Conservation (phyloP, 2,888 invertebrate species). For the Patella ulyssiponensis region DNA sequence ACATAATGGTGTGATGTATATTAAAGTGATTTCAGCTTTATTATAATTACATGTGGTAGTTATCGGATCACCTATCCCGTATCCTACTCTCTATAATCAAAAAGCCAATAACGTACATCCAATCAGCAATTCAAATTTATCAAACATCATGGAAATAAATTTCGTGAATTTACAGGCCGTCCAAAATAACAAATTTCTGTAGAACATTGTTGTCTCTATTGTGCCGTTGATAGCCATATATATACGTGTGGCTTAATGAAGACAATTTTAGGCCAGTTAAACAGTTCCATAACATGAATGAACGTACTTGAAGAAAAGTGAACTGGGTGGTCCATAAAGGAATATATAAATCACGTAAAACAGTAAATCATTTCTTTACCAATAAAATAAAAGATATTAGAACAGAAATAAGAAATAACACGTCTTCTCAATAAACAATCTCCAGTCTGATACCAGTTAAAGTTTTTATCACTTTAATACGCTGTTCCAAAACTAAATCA, state of each 20-base stretch:
- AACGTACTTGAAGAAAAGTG: not conserved
- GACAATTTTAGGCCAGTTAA: not conserved
- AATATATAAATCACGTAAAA: not conserved
- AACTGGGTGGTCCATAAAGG: not conserved
- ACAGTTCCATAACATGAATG: not conserved
- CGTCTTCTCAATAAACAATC: not conserved
- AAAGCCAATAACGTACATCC: not conserved
- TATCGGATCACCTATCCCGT: no score
- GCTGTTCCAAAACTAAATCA: not conserved
- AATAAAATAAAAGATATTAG: not conserved
- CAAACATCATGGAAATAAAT: not conserved
- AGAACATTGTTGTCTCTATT: no score
- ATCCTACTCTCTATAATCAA: no score
- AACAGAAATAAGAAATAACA: not conserved
- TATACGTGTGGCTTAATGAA: no score
- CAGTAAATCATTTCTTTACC: not conserved
- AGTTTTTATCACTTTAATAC: not conserved
- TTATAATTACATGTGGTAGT: no score
- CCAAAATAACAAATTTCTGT: not conserved
- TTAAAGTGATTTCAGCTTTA: no score
- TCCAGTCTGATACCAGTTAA: no score
- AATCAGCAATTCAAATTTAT: not conserved
- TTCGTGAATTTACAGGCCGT: not conserved
- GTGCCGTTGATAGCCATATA: not conserved
- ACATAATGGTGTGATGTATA: no score